phyloP scores from a whole-genome alignment of 2,888 invertebrate genomes.

The Candidula unifasciata region DNA sequence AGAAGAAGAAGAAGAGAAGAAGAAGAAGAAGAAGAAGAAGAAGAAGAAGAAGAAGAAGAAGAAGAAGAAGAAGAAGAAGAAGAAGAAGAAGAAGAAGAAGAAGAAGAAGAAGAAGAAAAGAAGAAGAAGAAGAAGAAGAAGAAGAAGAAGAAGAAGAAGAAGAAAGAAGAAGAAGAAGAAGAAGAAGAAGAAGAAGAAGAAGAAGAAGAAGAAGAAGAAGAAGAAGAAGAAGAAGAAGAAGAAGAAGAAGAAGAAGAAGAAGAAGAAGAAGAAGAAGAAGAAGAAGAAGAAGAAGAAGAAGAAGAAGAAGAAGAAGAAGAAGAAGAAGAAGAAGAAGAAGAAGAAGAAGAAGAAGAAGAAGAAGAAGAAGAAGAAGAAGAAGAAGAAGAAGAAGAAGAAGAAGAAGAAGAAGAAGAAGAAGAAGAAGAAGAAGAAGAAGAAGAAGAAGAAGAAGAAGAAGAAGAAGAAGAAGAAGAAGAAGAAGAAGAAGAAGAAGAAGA shows the following conservation, averaged over 20 bases:
- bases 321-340: conserved; percentile 16
- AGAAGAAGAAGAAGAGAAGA: conserved; percentile 10
- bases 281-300: neutral
- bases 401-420: conserved; percentile 5
- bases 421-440: conserved; percentile 21
- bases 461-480: conserved; percentile 7
- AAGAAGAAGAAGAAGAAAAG: conserved; percentile 20
- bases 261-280: neutral
- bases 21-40: conserved; percentile 8
- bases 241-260: neutral
- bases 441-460: conserved; percentile 21
- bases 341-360: conserved; percentile 6
- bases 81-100: conserved; percentile 21
- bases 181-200: neutral
- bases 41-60: conserved; percentile 11
- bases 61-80: conserved; percentile 13
- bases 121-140: neutral
- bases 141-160: neutral
- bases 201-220: no score
- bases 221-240: neutral
- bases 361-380: neutral
- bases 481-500: conserved; percentile 13
- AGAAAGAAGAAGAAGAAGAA: conserved; percentile 5
- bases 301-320: conserved; percentile 7
- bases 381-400: neutral